Conservation (phyloP, 2,888 invertebrate species). For the Callyntrura sp. region DNA sequence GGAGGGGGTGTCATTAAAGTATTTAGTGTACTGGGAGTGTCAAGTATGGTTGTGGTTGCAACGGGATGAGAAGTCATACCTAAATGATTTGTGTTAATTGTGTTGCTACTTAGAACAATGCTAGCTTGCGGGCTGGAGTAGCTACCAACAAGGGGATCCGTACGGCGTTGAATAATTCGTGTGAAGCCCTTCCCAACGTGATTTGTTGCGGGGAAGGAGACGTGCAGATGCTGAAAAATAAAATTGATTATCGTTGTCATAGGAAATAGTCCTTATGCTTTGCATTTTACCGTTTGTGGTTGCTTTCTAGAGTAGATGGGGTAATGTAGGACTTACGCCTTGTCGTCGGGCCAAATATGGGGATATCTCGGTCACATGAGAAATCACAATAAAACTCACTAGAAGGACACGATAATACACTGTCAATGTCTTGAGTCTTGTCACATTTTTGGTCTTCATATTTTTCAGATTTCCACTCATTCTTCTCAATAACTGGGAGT, state of each 20-base stretch:
- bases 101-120: not conserved
- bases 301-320: too few relatives aligned
- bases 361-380: conserved; percentile 41
- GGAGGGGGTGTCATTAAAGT: conserved; percentile 40
- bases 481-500: not conserved
- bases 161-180: not conserved
- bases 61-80: not conserved
- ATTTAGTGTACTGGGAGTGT: conserved; percentile 13
- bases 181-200: conserved; percentile 27
- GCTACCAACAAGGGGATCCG: conserved; percentile 1
- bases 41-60: not conserved
- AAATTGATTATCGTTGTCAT: too few relatives aligned
- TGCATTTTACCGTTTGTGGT: too few relatives aligned
- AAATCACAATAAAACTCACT: conserved; percentile 37
- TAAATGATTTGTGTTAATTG: conserved; percentile 30
- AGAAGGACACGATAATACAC: conserved; percentile 27
- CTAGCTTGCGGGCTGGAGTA: conserved; percentile 28
- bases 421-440: conserved; percentile 38
- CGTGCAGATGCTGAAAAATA: conserved; percentile 45
- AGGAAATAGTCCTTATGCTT: too few relatives aligned
- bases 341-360: conserved; percentile 55
- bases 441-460: conserved; percentile 59
- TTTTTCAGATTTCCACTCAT: conserved; percentile 50
- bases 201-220: conserved; percentile 41
- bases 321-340: conserved; percentile 40